Base-by-base conservation (phyloP, 1,140 invertebrate species). In the Drosophila tropicalis region DNA sequence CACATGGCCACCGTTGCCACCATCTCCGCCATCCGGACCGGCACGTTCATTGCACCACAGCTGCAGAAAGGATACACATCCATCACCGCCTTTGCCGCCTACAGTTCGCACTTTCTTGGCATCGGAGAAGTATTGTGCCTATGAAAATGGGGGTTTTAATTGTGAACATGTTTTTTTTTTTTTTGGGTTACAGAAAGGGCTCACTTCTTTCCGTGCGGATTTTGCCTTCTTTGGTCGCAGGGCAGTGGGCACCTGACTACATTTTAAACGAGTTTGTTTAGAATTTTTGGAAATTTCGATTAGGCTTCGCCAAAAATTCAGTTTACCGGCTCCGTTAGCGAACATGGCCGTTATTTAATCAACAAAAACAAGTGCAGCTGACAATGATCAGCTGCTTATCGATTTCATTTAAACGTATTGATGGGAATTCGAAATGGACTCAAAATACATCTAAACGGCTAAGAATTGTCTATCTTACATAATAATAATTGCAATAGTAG, bases 1-100 rank as follows among this genome's bases (percentile, higher is more conserved):
- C 2, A 99, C 96, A 93, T 99, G 98, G 0, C 97, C 98, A n/a
- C 99, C 99, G 91, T 98, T 95, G 1, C 99, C 99, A 10, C 98
- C 99, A 93, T 99, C 97, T 0, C 98, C 99, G 4, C 98, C 98
- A 93, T 98, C 97, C 0, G 98, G 98, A 6, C 99, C 99, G 0
- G 96, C 98, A 68, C 93, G 94, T 73, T 98, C 97, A 85, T 98
- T 98, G 15, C 93, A 93, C 93, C 94, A 97, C 9, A 96, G 84
- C 62, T 90, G 95, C 2, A 97, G 85, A 91, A 99, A 98, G 0
- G 96, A 97, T 67, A 99, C 95, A 71, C 94, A 95, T 0, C 99
- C 99, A 94, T 99, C 94, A 1, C 99, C 99, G 6, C 99, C 99
- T 60, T 95, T 95, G 0, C 99, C 99, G 5, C 95, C 99, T 1